These are phyloP conservation scores for Hylomyscus alleni DNA, from an alignment of 2,797 vertebrate species.

Conservation along the genomic window DNA sequence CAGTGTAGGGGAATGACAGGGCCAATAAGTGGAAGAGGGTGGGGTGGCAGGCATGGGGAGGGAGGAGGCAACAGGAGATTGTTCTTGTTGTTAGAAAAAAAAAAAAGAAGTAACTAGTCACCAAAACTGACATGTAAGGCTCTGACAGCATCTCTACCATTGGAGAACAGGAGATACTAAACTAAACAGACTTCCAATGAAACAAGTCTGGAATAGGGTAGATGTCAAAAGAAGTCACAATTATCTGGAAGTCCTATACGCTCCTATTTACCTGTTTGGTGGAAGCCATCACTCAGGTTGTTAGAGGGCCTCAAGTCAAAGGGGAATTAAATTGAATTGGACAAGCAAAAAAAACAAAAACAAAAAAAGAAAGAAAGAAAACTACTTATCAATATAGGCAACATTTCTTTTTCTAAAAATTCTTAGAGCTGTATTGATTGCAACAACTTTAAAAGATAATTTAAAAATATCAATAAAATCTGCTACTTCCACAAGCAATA, in stretches of 20 bases:
- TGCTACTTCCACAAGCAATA: no score
- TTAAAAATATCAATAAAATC: neutral
- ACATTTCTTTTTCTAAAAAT: neutral
- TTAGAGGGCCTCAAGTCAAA: neutral
- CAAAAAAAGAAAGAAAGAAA: no score
- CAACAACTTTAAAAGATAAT: neutral
- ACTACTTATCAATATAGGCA: neutral
- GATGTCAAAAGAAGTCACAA: neutral
- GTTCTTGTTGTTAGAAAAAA: no score
- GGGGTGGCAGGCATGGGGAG: no score
- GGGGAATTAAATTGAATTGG: slow-evolving; percentile 1
- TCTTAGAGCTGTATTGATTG: neutral
- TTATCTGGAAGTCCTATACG: slow-evolving; percentile 18
- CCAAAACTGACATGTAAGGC: neutral
- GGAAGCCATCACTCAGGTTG: neutral
- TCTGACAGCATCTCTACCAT: neutral
- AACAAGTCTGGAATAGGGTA: neutral
- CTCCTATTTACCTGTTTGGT: neutral
- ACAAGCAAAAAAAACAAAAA: no score
- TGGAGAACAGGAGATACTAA: slow-evolving; percentile 16
- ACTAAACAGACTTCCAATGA: slow-evolving; percentile 38
- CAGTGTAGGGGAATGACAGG: no score
- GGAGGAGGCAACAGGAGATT: no score
- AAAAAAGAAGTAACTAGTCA: slow-evolving; percentile 46
- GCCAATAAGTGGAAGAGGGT: no score